Evolutionary conservation across 2,797 vertebrate species (phyloP), one percentile per base, ranked within the genome.

Genomic region (Sebastes itinus): DNA sequence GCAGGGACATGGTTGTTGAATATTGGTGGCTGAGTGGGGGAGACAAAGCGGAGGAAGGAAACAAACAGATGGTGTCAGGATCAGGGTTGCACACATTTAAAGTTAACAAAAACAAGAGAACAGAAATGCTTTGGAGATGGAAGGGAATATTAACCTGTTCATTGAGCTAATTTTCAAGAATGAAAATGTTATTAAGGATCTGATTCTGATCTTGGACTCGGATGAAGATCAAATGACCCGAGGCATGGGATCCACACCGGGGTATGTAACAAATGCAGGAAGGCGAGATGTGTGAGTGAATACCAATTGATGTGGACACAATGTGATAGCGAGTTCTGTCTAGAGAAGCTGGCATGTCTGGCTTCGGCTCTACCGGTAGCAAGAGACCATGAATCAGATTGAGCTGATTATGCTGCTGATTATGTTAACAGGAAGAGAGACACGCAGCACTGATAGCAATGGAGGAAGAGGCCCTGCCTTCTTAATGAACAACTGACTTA

Each of bases 351-450:
- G 83, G 75, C 83, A 88, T 75, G 76, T 68, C 46, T 61, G 72
- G 78, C 68, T 83, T 62, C 55, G 74, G 30, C 68, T 86, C 67
- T 7, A 64, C 72, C 16, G 14, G 75, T 81, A 82, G 86, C 79
- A 88, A 54, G 81, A 85, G 81, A 84, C 82, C 63, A 66, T 86
- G 78, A 84, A 87, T 81, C 87, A 91, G 84, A 92, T 84, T 90
- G 87, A 87, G 82, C 81, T 90, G 88, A 92, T 92, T 91, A 87
- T 84, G 81, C 75, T 18, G 70, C 79, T 88, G 83, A 92, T 92
- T 90, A 84, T 90, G 81, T 88, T 84, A 82, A 62, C 77, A 85
- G 82, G 72, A 75, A 73, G 59, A 79, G 65, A 84, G 83, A 88
- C 83, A 84, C 80, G 72, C 77, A 76, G 81, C 58, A 68, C 79